Evolutionary conservation across 2,888 invertebrate species (phyloP).

Genomic region (Parapristionchus giblindavisi): DNA sequence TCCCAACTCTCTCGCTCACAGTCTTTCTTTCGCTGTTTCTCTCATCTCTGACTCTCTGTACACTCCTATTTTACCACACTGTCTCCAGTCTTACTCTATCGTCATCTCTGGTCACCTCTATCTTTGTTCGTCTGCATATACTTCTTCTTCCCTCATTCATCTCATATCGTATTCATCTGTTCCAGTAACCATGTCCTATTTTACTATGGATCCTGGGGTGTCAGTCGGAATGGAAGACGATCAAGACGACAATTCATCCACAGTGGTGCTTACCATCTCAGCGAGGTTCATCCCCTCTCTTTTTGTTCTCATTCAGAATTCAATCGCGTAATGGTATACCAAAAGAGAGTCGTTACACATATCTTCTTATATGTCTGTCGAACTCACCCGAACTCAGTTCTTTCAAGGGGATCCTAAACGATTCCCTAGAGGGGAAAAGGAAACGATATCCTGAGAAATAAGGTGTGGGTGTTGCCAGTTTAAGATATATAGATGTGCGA

Average conservation of each 20-base stretch:
- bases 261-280: constrained; percentile 31
- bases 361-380: no score
- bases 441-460: no score
- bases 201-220: neutral
- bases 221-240: constrained; percentile 23
- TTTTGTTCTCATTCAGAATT: neutral
- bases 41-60: neutral
- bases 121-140: neutral
- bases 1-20: neutral
- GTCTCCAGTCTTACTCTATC: neutral
- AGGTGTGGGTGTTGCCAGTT: no score
- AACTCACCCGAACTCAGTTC: no score
- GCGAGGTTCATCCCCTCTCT: constrained; percentile 18
- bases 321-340: no score
- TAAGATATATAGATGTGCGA: no score
- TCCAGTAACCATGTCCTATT: neutral
- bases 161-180: neutral
- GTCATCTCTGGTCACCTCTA: neutral
- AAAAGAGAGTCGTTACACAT: neutral
- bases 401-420: no score
- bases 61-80: neutral
- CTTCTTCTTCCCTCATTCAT: constrained; percentile 4
- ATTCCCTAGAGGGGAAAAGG: no score
- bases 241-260: constrained; percentile 19
- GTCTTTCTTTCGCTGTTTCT: neutral